These are phyloP conservation scores for Lerista edwardsae DNA, from an alignment of 2,797 vertebrate genomes.

Conservation along the genomic window DNA sequence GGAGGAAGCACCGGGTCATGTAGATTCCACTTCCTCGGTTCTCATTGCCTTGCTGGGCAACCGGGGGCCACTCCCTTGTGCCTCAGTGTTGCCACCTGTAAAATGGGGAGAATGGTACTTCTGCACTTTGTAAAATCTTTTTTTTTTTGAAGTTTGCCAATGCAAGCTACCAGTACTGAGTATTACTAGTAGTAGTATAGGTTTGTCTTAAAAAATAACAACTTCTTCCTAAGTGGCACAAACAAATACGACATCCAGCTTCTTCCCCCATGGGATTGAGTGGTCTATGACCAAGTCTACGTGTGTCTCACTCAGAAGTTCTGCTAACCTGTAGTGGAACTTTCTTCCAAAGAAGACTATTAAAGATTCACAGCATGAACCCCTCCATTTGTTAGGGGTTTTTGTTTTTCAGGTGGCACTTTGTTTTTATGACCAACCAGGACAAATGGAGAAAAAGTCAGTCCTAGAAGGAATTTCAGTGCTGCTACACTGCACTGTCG, in stretches of 20 bases:
- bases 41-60: constrained; percentile 57
- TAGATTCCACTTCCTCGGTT: constrained; percentile 43
- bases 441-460: constrained; percentile 42
- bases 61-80: constrained; percentile 64
- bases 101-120: constrained; percentile 65
- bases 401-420: constrained; percentile 34
- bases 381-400: constrained; percentile 57
- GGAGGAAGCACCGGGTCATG: not conserved
- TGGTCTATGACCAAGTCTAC: not conserved
- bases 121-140: constrained; percentile 57
- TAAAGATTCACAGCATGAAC: constrained; percentile 25
- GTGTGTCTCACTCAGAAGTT: not conserved
- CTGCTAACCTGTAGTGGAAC: not conserved
- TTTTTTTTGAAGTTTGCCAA: constrained; percentile 26
- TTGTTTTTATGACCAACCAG: constrained; percentile 48
- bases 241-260: constrained; percentile 52
- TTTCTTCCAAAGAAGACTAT: not conserved
- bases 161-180: constrained; percentile 51
- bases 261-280: constrained; percentile 56
- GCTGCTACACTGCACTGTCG: constrained; percentile 43
- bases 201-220: constrained; percentile 38
- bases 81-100: constrained; percentile 69
- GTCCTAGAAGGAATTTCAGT: constrained; percentile 25
- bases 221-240: constrained; percentile 39
- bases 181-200: constrained; percentile 47